These are phyloP conservation scores for Piscicola geometra DNA, from an alignment of 2,888 invertebrate genomes.

Conservation along the genomic window DNA sequence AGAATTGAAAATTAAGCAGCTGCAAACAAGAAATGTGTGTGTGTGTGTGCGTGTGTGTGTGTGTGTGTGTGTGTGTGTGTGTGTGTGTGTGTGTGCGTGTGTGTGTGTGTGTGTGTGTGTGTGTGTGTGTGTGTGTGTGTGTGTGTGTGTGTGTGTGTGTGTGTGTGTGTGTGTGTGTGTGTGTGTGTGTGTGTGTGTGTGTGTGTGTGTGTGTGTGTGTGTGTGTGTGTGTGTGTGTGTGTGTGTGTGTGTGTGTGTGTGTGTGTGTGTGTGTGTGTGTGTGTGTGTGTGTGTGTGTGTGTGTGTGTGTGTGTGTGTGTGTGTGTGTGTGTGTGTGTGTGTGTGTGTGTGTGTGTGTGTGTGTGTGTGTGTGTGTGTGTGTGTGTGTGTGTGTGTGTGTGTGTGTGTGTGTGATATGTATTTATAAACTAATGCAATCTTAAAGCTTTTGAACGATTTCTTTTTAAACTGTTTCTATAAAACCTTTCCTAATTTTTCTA, in stretches of 20 bases:
- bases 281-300: slow-evolving; percentile 11
- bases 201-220: slow-evolving; percentile 22
- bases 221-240: slow-evolving; percentile 16
- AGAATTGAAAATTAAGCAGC: too few relatives aligned
- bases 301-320: slow-evolving; percentile 16
- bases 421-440: too few relatives aligned
- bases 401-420: slow-evolving; percentile 13
- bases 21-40: too few relatives aligned
- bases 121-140: slow-evolving; percentile 12
- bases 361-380: slow-evolving; percentile 2
- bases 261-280: slow-evolving; percentile 11
- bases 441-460: too few relatives aligned
- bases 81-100: too few relatives aligned
- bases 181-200: slow-evolving; percentile 19
- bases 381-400: neutral
- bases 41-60: too few relatives aligned
- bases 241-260: slow-evolving; percentile 2
- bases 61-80: too few relatives aligned
- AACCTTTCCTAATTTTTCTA: too few relatives aligned
- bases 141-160: slow-evolving; percentile 9
- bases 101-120: too few relatives aligned
- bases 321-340: slow-evolving; percentile 19
- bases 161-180: slow-evolving; percentile 21
- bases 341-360: slow-evolving; percentile 22
- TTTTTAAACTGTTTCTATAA: too few relatives aligned